A percentile compares a stretch with the other conserved stretches of the same genome.
Conservation (phyloP, 1,140 invertebrate genomes). For the Schlechtendalia chinensis region DNA sequence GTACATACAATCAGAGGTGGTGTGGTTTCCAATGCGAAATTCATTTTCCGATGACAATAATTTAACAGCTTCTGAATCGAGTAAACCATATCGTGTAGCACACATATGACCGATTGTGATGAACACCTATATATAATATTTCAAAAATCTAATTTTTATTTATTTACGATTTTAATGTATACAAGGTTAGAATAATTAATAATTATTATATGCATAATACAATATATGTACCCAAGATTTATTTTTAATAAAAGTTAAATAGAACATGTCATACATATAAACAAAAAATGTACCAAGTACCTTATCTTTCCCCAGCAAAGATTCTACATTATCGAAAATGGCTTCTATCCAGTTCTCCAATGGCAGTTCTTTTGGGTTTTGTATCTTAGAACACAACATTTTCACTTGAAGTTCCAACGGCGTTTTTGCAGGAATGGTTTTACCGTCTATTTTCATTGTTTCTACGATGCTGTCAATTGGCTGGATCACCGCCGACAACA, state of each 20-base stretch:
- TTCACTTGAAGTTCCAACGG: constrained; percentile 19
- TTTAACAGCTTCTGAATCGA: constrained; percentile 73
- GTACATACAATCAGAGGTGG: not conserved
- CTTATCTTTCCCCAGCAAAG: constrained; percentile 14
- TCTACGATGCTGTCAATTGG: not conserved
- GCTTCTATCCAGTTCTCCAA: constrained; percentile 14
- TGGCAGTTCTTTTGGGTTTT: not conserved
- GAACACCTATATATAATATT: constrained; percentile 17
- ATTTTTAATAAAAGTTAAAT: no score
- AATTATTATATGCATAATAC: no score
- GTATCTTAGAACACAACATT: not conserved
- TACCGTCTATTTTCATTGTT: not conserved
- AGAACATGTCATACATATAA: no score
- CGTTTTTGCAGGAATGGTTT: not conserved
- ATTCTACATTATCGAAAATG: constrained; percentile 17
- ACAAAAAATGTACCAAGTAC: not conserved
- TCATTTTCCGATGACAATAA: constrained; percentile 68
- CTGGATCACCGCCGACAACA: not conserved
- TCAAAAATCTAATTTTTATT: not conserved
- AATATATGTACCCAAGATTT: no score
- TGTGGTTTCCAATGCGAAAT: constrained; percentile 56
- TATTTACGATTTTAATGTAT: no score
- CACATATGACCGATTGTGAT: constrained; percentile 2
- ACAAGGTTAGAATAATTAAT: no score
- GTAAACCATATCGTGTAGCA: constrained; percentile 61